A percentile compares a stretch with the other conserved stretches of the same genome.
phyloP scores from a whole-genome alignment of 2,888 invertebrate genomes.

The Aproaerema taeniolella region DNA sequence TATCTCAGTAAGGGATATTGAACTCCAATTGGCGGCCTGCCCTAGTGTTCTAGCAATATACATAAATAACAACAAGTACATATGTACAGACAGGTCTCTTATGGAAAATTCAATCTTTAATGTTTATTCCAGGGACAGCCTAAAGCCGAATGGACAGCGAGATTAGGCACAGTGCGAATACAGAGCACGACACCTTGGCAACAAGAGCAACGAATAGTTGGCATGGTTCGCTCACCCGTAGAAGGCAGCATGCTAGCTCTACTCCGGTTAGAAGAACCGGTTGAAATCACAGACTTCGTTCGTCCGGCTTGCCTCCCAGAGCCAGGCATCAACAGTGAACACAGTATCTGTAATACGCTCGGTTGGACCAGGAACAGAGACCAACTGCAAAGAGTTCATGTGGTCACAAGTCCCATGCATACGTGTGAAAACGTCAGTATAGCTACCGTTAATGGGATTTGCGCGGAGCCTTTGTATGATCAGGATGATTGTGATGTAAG shows the following conservation, averaged over 20 bases:
- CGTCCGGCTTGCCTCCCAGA: conserved; percentile 89
- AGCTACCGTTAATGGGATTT: conserved; percentile 88
- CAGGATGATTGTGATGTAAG: conserved; percentile 91
- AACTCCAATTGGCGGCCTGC: no score
- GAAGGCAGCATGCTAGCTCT: conserved; percentile 92
- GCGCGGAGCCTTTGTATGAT: conserved; percentile 87
- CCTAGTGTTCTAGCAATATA: no score
- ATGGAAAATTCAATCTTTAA: neutral
- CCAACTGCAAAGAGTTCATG: conserved; percentile 87
- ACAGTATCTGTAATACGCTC: conserved; percentile 84
- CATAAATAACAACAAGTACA: no score
- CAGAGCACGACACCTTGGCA: conserved; percentile 92
- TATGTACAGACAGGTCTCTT: no score
- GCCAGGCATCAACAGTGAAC: conserved; percentile 45
- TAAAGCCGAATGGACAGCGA: conserved; percentile 91
- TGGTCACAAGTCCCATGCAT: conserved; percentile 86
- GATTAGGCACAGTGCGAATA: conserved; percentile 86
- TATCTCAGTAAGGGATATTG: no score
- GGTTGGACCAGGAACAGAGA: conserved; percentile 92
- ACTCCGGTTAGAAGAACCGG: conserved; percentile 86
- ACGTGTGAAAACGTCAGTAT: conserved; percentile 92
- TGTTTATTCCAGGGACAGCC: conserved; percentile 81
- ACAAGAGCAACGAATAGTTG: conserved; percentile 88
- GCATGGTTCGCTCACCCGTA: conserved; percentile 92
- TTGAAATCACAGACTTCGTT: conserved; percentile 88